Base-by-base conservation (phyloP, 2,888 invertebrate species). In the Patella pellucida region DNA sequence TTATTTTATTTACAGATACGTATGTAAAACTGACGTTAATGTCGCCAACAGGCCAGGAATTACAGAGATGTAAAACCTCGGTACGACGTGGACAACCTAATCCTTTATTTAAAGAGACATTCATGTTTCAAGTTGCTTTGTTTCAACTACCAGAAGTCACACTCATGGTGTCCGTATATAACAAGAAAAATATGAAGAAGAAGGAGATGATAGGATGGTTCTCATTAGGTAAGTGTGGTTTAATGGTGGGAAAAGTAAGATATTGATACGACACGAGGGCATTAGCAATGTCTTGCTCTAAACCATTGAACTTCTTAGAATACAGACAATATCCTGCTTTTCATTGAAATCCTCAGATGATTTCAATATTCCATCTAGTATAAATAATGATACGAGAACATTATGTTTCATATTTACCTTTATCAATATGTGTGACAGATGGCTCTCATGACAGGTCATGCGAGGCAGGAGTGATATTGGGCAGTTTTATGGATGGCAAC, bases 161-260 rank as follows among this genome's bases (percentile, higher is more conserved):
- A 1, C 93, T 98, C 82, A 96, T 97, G 95, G 94, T 97, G 81
- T 96, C 97, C 0, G 96, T 97, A 76, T 97, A 97, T 93, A 94
- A 94, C 88, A 95, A 97, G 90, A 95, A 96, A 81, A 95, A 97
- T 84, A 96, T 97, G 90, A 98, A 97, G 90, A 95, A 96, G 84
- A 96, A 97, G 89, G 97, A 98, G 91, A 96, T 97, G 95, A 95
- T 98, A 84, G 98, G 98, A 78, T 98, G 98, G 97, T 96, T 98
- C 92, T 95, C 97, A 79, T 92, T 98, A 76, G 98, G 82, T 77
- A 41, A 15, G n/a, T 23, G 9, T 73, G 41, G 15, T 71, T 16
- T 62, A 62, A 19, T 19, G 14, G n/a, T 41, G 1, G 41, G 9
- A 4, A 41, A 41, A 41, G 41, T 7, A 41, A 41, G 7, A 9